These are phyloP conservation scores for Agrilus planipennis DNA, from an alignment of 1,140 invertebrate genomes.

Conservation along the genomic window DNA sequence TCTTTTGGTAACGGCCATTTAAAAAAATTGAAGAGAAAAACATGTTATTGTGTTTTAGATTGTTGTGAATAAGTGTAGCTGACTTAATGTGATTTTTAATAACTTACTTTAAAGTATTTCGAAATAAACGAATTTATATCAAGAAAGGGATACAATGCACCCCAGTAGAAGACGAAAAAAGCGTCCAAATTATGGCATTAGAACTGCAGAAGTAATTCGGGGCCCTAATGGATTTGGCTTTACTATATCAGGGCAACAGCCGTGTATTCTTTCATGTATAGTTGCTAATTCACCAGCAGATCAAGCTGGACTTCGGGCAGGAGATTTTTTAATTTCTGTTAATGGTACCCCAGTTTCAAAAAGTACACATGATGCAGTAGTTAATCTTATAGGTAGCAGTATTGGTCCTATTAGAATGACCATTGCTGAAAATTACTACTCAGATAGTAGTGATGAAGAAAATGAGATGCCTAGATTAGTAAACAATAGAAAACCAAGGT, in stretches of 20 bases:
- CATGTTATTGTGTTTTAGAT: slow-evolving; percentile 1
- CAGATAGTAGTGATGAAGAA: slow-evolving; percentile 74
- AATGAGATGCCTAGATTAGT: slow-evolving; percentile 38
- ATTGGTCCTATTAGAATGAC: slow-evolving; percentile 66
- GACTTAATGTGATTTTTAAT: background rate
- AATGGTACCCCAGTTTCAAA: slow-evolving; percentile 82
- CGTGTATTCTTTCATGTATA: slow-evolving; percentile 80
- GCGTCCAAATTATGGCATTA: slow-evolving; percentile 64
- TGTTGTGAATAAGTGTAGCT: background rate
- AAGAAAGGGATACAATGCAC: slow-evolving; percentile 47
- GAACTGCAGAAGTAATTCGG: slow-evolving; percentile 72
- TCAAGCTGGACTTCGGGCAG: slow-evolving; percentile 71
- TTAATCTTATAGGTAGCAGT: slow-evolving; percentile 75
- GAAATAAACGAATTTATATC: slow-evolving; percentile 1
- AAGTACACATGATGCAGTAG: slow-evolving; percentile 84
- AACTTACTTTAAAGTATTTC: background rate
- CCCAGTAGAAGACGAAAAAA: slow-evolving; percentile 67
- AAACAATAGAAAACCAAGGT: slow-evolving; percentile 47
- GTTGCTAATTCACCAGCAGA: slow-evolving; percentile 75
- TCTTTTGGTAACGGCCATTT: slow-evolving; percentile 18
- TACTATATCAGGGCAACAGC: slow-evolving; percentile 87
- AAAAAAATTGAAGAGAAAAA: slow-evolving; percentile 8
- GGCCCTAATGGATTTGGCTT: slow-evolving; percentile 83
- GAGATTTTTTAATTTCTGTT: slow-evolving; percentile 84
- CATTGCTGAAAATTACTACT: slow-evolving; percentile 80